phyloP scores from a whole-genome alignment of 1,140 invertebrate species.

The Drosophila nasuta region DNA sequence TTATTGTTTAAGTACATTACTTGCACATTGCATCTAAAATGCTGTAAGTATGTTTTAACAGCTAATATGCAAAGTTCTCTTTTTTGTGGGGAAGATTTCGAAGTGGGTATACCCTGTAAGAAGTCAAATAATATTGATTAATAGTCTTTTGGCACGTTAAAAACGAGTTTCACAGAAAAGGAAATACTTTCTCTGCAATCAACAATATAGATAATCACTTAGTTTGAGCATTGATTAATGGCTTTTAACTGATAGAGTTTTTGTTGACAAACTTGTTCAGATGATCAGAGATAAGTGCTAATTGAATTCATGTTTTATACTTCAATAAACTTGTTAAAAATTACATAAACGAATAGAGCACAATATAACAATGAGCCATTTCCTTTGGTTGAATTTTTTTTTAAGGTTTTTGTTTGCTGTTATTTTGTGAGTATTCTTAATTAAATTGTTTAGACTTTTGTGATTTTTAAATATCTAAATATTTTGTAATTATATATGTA shows the following conservation, averaged over 20 bases:
- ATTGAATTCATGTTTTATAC: conserved; percentile 14
- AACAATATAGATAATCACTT: neutral
- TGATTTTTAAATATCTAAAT: conserved; percentile 41
- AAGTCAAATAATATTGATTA: no score
- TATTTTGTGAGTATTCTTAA: conserved; percentile 44
- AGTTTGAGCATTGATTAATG: neutral
- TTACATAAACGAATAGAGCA: conserved; percentile 46
- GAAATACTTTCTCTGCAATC: neutral
- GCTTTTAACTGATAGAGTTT: conserved; percentile 4
- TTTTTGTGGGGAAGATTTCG: neutral
- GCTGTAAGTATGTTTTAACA: neutral
- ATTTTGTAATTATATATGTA: conserved; percentile 42
- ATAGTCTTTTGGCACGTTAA: no score
- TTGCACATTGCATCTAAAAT: neutral
- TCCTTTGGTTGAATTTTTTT: conserved; percentile 21
- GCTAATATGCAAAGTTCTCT: neutral
- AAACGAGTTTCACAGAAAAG: neutral
- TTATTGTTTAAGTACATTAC: neutral
- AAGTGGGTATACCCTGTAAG: no score
- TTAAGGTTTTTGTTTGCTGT: conserved; percentile 36
- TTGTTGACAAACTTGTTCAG: conserved; percentile 7
- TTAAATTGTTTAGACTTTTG: conserved; percentile 56
- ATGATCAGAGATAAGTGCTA: conserved; percentile 6
- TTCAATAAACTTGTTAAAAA: conserved; percentile 50
- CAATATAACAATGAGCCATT: conserved; percentile 29